Evolutionary conservation across 2,113 vertebrate genomes (phyloP).

Genomic region (Narcine bancroftii): DNA sequence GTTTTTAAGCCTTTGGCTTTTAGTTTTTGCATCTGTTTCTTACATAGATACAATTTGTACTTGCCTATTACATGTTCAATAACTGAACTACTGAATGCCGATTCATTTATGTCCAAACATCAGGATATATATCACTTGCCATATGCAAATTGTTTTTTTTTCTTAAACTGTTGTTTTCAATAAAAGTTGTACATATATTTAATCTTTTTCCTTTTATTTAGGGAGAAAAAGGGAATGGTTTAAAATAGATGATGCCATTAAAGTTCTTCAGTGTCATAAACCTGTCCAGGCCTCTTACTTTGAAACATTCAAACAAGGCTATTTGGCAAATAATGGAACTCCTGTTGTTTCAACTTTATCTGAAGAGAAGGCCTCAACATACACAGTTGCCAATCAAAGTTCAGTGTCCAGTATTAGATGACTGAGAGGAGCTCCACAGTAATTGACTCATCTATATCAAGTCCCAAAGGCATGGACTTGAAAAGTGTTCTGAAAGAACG

Average conservation of each 20-base stretch:
- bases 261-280: slow-evolving; percentile 88
- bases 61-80: not conserved
- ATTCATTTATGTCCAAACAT: too few species aligned
- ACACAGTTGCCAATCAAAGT: slow-evolving; percentile 75
- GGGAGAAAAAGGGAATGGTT: slow-evolving; percentile 99
- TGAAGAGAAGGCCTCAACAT: slow-evolving; percentile 62
- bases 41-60: not conserved
- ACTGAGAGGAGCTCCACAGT: slow-evolving; percentile 56
- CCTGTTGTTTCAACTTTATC: slow-evolving; percentile 72
- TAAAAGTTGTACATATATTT: too few species aligned
- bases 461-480: slow-evolving; percentile 37
- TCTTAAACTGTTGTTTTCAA: too few species aligned
- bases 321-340: slow-evolving; percentile 85
- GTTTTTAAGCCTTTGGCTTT: not conserved
- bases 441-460: slow-evolving; percentile 40
- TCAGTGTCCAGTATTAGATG: slow-evolving; percentile 91
- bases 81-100: not conserved
- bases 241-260: slow-evolving; percentile 87
- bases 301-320: slow-evolving; percentile 79
- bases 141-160: too few species aligned
- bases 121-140: too few species aligned
- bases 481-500: slow-evolving; percentile 36
- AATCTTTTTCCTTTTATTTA: slow-evolving; percentile 46
- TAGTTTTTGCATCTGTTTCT: not conserved
- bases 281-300: slow-evolving; percentile 96